Conservation (phyloP, 64 coral and sea anemone species). For the Hydrozoanthus tunicans region DNA sequence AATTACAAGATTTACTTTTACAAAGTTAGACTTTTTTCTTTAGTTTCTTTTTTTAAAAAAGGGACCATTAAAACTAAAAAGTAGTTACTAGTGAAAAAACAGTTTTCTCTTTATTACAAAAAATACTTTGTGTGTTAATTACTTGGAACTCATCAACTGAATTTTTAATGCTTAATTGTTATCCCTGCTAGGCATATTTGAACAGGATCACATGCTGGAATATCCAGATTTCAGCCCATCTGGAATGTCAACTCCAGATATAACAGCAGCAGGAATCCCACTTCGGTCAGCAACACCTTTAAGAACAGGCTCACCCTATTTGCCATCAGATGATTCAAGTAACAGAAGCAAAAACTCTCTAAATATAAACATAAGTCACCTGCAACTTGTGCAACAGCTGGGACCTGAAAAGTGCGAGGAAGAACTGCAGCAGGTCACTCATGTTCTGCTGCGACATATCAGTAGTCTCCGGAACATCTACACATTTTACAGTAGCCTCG, state of each 20-base stretch:
- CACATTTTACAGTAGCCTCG: constrained; percentile 82
- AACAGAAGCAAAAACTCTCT: constrained; percentile 65
- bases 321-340: constrained; percentile 55
- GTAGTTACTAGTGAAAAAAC: no score
- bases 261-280: constrained; percentile 73
- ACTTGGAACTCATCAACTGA: no score
- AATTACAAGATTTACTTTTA: no score
- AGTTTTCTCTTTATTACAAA: no score
- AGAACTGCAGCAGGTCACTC: constrained; percentile 65
- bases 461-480: constrained; percentile 93
- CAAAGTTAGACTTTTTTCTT: no score
- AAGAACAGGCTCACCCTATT: constrained; percentile 69
- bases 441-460: constrained; percentile 84
- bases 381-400: constrained; percentile 80
- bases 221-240: constrained; percentile 94
- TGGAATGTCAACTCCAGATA: constrained; percentile 91
- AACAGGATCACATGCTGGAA: constrained; percentile 97
- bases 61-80: no score
- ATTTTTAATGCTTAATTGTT: not conserved
- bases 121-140: no score
- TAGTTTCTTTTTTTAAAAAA: no score
- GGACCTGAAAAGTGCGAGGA: constrained; percentile 71
- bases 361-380: constrained; percentile 73
- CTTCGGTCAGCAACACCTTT: constrained; percentile 65
- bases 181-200: constrained; percentile 76